Evolutionary conservation across 2,797 vertebrate species (phyloP), one percentile per base, ranked within the genome.

Genomic region (Melanogrammus aeglefinus): DNA sequence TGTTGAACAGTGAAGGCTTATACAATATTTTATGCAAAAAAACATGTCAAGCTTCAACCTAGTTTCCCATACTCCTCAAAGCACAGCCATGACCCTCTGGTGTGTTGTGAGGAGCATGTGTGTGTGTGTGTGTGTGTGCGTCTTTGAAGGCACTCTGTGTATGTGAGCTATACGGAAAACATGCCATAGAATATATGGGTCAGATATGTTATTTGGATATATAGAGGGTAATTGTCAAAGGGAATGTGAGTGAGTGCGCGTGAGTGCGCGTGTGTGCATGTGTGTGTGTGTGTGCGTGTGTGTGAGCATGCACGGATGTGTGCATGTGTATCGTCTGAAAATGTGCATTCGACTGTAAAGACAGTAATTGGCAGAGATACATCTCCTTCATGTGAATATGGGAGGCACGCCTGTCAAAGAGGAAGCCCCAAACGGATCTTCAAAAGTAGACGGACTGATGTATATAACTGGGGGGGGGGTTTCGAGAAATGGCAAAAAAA

Each of bases 1-100:
- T 83, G 79, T 29, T 13, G n/a, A 27, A 69, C 84, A 88, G 87
- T 83, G 84, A 88, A 10, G 57, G 72, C 84, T 85, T 81, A 88
- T 84, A 82, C 84, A 88, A 86, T 79, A 77, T 78, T 84, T 87
- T 83, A 85, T 86, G 91, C 77, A 88, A 84, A 81, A 83, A 80
- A 87, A 74, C 76, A 83, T 80, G 81, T 88, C 84, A 83, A 69
- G 84, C 74, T 89, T 89, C 91, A 90, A 88, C 89, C 90, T 89
- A 91, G 80, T 91, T 93, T 88, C 82, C 83, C 84, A 84, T 31
- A 86, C 79, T 90, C 87, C 90, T 74, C 80, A 75, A 91, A 90
- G 83, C 86, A 78, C 76, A 85, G 75, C 39, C 79, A 72, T 80
- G 87, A 90, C 81, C 84, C 83, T 89, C 85, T 85, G n/a, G n/a